These are phyloP conservation scores for Ramazzottius varieornatus DNA, from an alignment of 2,888 invertebrate species.

Conservation along the genomic window DNA sequence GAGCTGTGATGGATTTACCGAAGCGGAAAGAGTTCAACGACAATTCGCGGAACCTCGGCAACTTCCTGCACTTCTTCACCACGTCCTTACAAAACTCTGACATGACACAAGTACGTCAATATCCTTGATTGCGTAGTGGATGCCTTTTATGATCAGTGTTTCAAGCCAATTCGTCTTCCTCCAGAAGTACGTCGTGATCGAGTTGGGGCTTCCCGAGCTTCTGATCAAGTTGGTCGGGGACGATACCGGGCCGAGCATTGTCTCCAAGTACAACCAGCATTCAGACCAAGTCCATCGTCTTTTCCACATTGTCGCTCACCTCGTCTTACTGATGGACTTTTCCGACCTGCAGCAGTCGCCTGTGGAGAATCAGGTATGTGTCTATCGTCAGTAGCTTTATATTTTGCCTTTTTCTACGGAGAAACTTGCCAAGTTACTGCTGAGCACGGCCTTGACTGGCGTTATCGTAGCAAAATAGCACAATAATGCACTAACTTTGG, in stretches of 20 bases:
- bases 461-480: no score
- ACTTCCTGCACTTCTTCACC: background rate
- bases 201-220: background rate
- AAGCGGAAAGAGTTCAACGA: background rate
- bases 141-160: no score
- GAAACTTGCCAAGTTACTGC: no score
- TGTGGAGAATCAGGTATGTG: background rate
- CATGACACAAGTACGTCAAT: no score
- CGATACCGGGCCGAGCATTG: background rate
- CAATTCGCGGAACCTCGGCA: background rate
- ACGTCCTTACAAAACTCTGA: no score
- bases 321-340: background rate
- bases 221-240: background rate
- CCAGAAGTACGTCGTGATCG: no score
- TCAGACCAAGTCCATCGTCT: background rate
- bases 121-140: no score
- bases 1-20: background rate
- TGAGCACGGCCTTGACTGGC: no score
- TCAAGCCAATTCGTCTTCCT: no score
- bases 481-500: no score
- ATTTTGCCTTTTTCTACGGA: background rate
- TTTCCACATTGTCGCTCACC: background rate
- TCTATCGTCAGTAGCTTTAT: background rate
- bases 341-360: background rate
- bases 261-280: background rate